A percentile compares a stretch with the other conserved stretches of the same genome.
These are phyloP conservation scores for Pseudomyrmex cubaensis DNA, from an alignment of 1,140 invertebrate genomes.

Conservation along the genomic window DNA sequence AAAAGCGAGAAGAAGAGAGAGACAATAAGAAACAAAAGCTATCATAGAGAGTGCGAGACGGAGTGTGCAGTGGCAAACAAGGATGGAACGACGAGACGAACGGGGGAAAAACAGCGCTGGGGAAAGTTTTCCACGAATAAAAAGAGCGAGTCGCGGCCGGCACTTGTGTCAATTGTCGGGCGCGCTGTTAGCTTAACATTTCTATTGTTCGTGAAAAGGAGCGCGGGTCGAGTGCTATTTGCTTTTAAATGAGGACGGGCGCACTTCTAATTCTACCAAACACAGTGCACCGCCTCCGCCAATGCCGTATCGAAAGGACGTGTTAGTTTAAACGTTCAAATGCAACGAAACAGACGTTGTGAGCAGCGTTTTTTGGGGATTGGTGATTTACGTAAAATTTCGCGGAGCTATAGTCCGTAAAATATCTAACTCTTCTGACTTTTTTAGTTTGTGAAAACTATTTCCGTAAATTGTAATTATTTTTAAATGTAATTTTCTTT, in stretches of 20 bases:
- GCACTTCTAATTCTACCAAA: conserved; percentile 74
- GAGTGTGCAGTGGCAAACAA: conserved; percentile 9
- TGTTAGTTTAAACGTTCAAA: conserved; percentile 9
- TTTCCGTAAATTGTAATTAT: too few relatives aligned
- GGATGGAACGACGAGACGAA: background rate
- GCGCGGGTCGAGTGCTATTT: conserved; percentile 75
- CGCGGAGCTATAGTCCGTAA: background rate
- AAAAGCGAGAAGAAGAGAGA: conserved; percentile 7
- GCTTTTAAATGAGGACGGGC: conserved; percentile 73
- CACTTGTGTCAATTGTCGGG: conserved; percentile 76
- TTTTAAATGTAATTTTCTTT: too few relatives aligned
- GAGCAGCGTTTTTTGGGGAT: background rate
- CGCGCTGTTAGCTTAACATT: conserved; percentile 76
- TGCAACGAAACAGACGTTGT: background rate
- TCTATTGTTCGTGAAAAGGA: conserved; percentile 75
- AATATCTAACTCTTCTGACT: background rate
- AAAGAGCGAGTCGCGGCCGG: conserved; percentile 74
- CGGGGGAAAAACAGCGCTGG: conserved; percentile 57
- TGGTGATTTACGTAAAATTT: background rate
- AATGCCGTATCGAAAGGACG: conserved; percentile 8
- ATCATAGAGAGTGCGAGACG: conserved; percentile 44
- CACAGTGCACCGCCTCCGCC: conserved; percentile 9
- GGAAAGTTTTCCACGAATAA: conserved; percentile 74
- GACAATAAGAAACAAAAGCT: conserved; percentile 20
- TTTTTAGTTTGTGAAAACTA: too few relatives aligned